Evolutionary conservation across 2,797 vertebrate species (phyloP), one percentile per base, ranked within the genome.

Genomic region (Poecilia velifera): DNA sequence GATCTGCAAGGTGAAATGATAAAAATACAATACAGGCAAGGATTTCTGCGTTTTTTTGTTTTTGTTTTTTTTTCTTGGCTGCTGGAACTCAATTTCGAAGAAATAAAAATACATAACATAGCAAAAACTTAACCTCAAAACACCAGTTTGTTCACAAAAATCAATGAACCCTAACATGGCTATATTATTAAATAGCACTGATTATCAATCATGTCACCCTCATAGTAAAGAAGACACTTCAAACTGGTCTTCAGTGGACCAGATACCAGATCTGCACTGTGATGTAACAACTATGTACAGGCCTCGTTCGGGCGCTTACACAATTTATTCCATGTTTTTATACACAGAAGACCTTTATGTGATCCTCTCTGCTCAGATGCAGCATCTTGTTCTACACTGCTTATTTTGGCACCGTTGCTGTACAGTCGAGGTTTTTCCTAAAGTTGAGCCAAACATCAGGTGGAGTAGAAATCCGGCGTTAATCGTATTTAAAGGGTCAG

Each of bases 11-110:
- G 83, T 84, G 83, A 89, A 88, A 90, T 72, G 85, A 91, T 84
- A 92, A 84, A 93, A 93, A 92, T 90, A 90, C 91, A 93, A 93
- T 90, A 94, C 92, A 90, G 91, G 89, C 86, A 91, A 93, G 93
- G 73, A 88, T 82, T 76, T 89, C 80, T 77, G 82, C 88, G 79
- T 82, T 91, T 36, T 91, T 41, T 41, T 8, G 7, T 41, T 41
- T 41, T 7, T 41, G 8, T 41, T 41, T 41, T 8, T 7, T 41
- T 41, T 41, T 41, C 8, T 41, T 92, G 88, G 89, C 91, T 88
- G 86, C 82, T 89, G 89, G 77, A 90, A 90, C 89, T 79, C 20
- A 93, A 91, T 59, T 89, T 88, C 78, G 72, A 86, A 84, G 53
- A 41, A 41, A 25, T 25, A 76, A 53, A 53, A 76, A 82, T 84